phyloP scores from a whole-genome alignment of 2,797 vertebrate genomes.

The Poeciliopsis paucimaculata region DNA sequence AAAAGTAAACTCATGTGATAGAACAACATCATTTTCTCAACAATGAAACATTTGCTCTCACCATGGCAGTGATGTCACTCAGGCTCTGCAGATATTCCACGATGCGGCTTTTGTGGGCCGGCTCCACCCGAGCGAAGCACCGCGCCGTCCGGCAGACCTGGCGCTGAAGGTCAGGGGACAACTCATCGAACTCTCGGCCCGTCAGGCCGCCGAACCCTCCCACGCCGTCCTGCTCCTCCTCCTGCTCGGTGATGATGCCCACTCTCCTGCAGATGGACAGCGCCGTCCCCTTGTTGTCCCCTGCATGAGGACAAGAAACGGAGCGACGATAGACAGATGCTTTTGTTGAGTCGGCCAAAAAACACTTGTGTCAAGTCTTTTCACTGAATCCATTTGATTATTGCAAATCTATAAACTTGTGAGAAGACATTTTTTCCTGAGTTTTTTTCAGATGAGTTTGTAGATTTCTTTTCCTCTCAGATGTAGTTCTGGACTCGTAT shows the following conservation, averaged over 20 bases:
- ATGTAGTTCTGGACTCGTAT: neutral
- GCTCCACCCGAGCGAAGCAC: slow-evolving; percentile 84
- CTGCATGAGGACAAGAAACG: slow-evolving; percentile 42
- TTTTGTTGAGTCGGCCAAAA: neutral
- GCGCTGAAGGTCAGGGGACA: slow-evolving; percentile 80
- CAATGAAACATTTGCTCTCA: slow-evolving; percentile 35
- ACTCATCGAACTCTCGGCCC: slow-evolving; percentile 83
- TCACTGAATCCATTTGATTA: neutral
- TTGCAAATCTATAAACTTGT: neutral
- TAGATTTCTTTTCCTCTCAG: too few species aligned
- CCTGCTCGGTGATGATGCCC: slow-evolving; percentile 85
- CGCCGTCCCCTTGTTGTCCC: slow-evolving; percentile 85
- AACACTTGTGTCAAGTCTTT: neutral
- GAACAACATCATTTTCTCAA: neutral
- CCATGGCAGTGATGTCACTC: slow-evolving; percentile 85
- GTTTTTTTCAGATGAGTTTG: too few species aligned
- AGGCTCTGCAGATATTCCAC: slow-evolving; percentile 86
- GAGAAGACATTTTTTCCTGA: too few species aligned
- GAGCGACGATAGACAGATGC: neutral
- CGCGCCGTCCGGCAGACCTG: slow-evolving; percentile 75
- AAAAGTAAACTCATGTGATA: neutral
- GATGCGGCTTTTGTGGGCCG: slow-evolving; percentile 84
- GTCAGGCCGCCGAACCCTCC: slow-evolving; percentile 74
- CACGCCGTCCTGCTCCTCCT: slow-evolving; percentile 73
- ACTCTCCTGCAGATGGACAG: slow-evolving; percentile 84